Percentiles rank a stretch among this genome's conserved stretches.
phyloP scores from a whole-genome alignment of 2,797 vertebrate genomes.

The Platalea minor region DNA sequence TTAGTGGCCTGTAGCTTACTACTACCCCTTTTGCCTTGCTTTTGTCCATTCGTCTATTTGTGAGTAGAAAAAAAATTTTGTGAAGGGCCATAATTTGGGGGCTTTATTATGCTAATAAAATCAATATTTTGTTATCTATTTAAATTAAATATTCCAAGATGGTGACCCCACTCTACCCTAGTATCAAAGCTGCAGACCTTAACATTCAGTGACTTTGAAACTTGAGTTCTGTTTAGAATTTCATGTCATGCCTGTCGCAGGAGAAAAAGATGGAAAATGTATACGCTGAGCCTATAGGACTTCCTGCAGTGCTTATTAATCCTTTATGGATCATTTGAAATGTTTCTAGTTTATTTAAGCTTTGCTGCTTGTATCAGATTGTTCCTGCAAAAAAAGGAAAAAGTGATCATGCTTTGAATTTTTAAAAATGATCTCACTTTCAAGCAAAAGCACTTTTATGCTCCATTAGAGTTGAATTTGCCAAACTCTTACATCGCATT shows the following conservation, averaged over 20 bases:
- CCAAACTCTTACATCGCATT: slow-evolving; percentile 82
- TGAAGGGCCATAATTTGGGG: slow-evolving; percentile 68
- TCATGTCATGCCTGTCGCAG: slow-evolving; percentile 76
- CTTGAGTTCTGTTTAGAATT: slow-evolving; percentile 81
- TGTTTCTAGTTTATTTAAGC: slow-evolving; percentile 86
- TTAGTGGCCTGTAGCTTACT: slow-evolving; percentile 77
- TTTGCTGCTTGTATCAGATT: slow-evolving; percentile 84
- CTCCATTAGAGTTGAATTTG: slow-evolving; percentile 85
- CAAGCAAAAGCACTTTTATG: slow-evolving; percentile 85
- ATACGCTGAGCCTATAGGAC: slow-evolving; percentile 82
- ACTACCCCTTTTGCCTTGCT: slow-evolving; percentile 65
- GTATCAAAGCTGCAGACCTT: slow-evolving; percentile 62
- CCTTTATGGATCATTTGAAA: slow-evolving; percentile 88
- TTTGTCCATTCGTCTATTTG: slow-evolving; percentile 65
- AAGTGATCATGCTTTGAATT: slow-evolving; percentile 86
- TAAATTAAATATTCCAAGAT: slow-evolving; percentile 66
- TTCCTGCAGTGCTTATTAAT: slow-evolving; percentile 85
- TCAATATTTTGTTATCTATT: slow-evolving; percentile 70
- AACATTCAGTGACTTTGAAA: slow-evolving; percentile 81
- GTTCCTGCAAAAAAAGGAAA: slow-evolving; percentile 78
- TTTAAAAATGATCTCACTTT: slow-evolving; percentile 86
- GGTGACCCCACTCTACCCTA: slow-evolving; percentile 48
- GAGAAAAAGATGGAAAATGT: slow-evolving; percentile 77
- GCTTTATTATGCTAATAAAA: slow-evolving; percentile 68
- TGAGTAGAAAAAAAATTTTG: slow-evolving; percentile 49